These are phyloP conservation scores for Zaprionus gabonicus DNA, from an alignment of 1,140 invertebrate species.

Conservation along the genomic window DNA sequence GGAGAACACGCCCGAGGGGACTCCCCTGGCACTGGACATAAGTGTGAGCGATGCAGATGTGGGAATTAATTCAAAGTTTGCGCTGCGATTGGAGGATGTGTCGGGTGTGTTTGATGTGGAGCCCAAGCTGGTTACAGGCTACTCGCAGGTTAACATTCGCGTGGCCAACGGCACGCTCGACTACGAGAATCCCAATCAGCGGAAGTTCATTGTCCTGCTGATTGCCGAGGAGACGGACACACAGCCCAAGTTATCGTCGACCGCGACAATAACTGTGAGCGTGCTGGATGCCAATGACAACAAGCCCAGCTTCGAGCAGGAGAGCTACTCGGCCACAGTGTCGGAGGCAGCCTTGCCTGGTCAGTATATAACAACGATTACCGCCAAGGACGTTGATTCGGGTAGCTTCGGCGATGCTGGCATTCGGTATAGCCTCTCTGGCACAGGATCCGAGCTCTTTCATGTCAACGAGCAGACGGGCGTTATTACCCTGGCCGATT, in stretches of 20 bases:
- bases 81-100: conserved; percentile 90
- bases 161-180: conserved; percentile 92
- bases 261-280: conserved; percentile 93
- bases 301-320: conserved; percentile 91
- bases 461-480: conserved; percentile 92
- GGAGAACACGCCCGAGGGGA: conserved; percentile 93
- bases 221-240: conserved; percentile 93
- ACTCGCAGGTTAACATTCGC: conserved; percentile 92
- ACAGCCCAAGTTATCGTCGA: conserved; percentile 90
- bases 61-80: conserved; percentile 92
- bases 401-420: conserved; percentile 89
- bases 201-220: conserved; percentile 95
- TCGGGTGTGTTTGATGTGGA: conserved; percentile 93
- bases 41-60: conserved; percentile 94
- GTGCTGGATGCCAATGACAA: conserved; percentile 96
- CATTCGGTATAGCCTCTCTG: conserved; percentile 93
- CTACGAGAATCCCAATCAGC: conserved; percentile 96
- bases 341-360: conserved; percentile 90
- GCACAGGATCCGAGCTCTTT: conserved; percentile 93
- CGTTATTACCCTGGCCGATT: conserved; percentile 92
- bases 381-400: conserved; percentile 93
- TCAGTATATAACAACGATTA: conserved; percentile 90
- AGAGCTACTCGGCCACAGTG: conserved; percentile 89
- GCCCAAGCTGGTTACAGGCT: conserved; percentile 91
- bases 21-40: conserved; percentile 93